Base-by-base conservation (phyloP, 53 echinoderm and acorn worm species). In the Echinometra lucunter region DNA sequence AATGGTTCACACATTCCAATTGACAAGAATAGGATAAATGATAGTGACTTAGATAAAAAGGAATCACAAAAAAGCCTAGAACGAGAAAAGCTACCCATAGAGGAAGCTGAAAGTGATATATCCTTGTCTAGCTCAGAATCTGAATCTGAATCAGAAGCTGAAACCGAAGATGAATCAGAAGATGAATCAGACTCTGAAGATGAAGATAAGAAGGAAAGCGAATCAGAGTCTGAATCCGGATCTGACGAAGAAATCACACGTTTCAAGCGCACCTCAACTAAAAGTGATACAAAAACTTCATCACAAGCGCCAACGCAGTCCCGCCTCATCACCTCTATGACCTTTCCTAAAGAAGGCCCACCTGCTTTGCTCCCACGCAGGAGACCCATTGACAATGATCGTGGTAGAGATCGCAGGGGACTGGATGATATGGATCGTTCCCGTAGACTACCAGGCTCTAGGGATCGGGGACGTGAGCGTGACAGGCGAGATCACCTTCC, bases 151-250 rank as follows among this genome's bases (percentile, higher is more conserved):
- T 49, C 49, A 49, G 49, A 49, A 49, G 49, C 53, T 0, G 13
- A 53, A 53, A 92, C 96, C 23, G 98, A 98, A 66, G 96, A 95
- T 75, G 98, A 98, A 4, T 95, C 96, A 23, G 98, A 98, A 66
- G 96, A 95, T 75, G 98, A 98, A 4, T 96, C 97, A 32, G 96
- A 95, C 35, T 83, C 91, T 40, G 97, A 96, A 66, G 95, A 95
- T 0, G 56, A 90, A 82, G 49, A 88, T 21, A 94, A 82, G 37
- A 42, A 89, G 72, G 95, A 96, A 49, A 96, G 75, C 28, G 96
- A 96, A 58, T 95, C 95, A 38, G 96, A 96, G 60, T 95, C 95
- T 27, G 96, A 96, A 89, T 95, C 95, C n/a, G 96, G 85, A 88
- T 96, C 96, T 4, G 95, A 96, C 37, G 93, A 55, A 21, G 96